These are phyloP conservation scores for Harpalus rubripes DNA, from an alignment of 2,888 invertebrate genomes.

Conservation along the genomic window DNA sequence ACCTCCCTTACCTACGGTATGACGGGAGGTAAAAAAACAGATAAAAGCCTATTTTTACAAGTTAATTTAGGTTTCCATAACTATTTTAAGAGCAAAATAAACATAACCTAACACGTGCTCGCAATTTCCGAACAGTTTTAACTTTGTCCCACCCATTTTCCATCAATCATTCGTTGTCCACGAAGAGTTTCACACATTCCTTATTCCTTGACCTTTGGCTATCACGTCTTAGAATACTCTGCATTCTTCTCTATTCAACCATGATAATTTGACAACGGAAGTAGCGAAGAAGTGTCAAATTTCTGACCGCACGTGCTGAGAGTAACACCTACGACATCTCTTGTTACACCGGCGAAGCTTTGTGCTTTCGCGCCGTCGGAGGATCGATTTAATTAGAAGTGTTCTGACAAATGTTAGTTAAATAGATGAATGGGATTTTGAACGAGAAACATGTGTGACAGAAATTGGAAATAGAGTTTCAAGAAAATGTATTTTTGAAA, in stretches of 20 bases:
- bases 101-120: conserved; percentile 17
- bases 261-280: conserved; percentile 37
- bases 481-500: conserved; percentile 11
- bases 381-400: conserved; percentile 46
- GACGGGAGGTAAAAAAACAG: background rate
- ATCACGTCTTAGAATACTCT: conserved; percentile 20
- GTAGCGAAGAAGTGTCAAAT: conserved; percentile 18
- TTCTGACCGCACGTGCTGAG: conserved; percentile 50
- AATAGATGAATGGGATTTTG: conserved; percentile 32
- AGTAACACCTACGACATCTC: conserved; percentile 30
- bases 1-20: too few relatives aligned
- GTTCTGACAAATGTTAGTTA: conserved; percentile 52
- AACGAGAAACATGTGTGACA: conserved; percentile 22
- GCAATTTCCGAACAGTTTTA: conserved; percentile 7
- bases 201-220: conserved; percentile 36
- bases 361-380: conserved; percentile 19
- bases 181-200: conserved; percentile 40
- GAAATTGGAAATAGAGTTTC: conserved; percentile 4
- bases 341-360: conserved; percentile 28
- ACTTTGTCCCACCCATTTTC: conserved; percentile 12
- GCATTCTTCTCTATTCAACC: conserved; percentile 46
- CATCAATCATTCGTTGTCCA: conserved; percentile 41
- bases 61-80: background rate
- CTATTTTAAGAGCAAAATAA: background rate
- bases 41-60: background rate